Evolutionary conservation across 2,888 invertebrate genomes (phyloP).

Genomic region (Parnassius orleans): DNA sequence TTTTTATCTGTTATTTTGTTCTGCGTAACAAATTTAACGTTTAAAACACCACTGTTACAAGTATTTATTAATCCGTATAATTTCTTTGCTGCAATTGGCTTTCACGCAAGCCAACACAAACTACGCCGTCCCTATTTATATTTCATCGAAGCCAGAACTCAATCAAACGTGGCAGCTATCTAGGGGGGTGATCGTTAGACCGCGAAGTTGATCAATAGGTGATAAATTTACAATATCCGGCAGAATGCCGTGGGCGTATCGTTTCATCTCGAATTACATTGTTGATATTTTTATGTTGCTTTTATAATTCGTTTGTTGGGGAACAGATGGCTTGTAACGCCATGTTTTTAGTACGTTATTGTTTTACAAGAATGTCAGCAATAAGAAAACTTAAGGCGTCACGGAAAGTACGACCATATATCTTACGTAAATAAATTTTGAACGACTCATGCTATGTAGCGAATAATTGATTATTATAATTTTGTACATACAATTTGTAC

Average conservation of each 20-base stretch:
- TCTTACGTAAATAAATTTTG: too few species aligned
- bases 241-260: slow-evolving; percentile 16
- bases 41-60: too few species aligned
- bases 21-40: too few species aligned
- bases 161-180: slow-evolving; percentile 6
- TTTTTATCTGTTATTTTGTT: too few species aligned
- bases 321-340: slow-evolving; percentile 14
- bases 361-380: background rate
- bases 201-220: slow-evolving; percentile 32
- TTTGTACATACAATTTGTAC: too few species aligned
- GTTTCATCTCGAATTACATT: slow-evolving; percentile 13
- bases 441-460: too few species aligned
- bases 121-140: background rate
- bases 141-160: slow-evolving; percentile 4
- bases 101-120: background rate
- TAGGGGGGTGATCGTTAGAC: slow-evolving; percentile 27
- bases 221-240: slow-evolving; percentile 38
- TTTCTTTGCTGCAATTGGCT: too few species aligned
- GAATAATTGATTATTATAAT: too few species aligned
- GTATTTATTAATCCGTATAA: too few species aligned
- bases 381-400: too few species aligned
- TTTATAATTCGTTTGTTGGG: slow-evolving; percentile 8
- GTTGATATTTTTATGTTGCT: slow-evolving; percentile 14
- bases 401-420: too few species aligned
- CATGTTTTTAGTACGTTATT: background rate